A percentile compares a stretch with the other conserved stretches of the same genome.
These are phyloP conservation scores for Anastrepha obliqua DNA, from an alignment of 1,140 invertebrate species.

Conservation along the genomic window DNA sequence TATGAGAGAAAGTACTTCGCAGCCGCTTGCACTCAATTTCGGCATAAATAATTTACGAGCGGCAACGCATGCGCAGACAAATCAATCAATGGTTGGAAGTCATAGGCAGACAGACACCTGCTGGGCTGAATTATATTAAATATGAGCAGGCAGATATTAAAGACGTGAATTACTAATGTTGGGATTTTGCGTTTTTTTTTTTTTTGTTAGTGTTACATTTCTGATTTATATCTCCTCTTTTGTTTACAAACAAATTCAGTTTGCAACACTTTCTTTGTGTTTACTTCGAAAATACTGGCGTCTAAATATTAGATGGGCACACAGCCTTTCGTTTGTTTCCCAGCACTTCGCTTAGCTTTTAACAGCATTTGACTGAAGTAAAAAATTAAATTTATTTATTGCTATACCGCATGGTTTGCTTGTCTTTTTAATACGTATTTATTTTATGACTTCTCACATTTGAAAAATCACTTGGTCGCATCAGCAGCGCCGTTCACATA, in stretches of 20 bases:
- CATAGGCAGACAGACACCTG: background rate
- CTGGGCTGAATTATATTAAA: background rate
- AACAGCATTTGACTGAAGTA: background rate
- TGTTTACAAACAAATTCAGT: too few species aligned
- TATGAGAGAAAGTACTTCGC: too few species aligned
- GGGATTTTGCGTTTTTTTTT: background rate
- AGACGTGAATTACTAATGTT: background rate
- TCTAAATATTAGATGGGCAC: background rate
- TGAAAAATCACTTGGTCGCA: too few species aligned
- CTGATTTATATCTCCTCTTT: background rate
- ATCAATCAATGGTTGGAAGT: constrained; percentile 3
- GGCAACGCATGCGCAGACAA: background rate
- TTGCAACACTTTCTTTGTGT: too few species aligned
- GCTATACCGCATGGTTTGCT: too few species aligned
- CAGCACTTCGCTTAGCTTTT: background rate
- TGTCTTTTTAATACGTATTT: too few species aligned
- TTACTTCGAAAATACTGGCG: background rate
- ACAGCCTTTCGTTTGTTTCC: background rate
- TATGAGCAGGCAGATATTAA: background rate
- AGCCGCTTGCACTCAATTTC: background rate
- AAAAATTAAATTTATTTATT: background rate
- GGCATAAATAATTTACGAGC: background rate
- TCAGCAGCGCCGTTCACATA: background rate
- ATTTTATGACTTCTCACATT: too few species aligned
- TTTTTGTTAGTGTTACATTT: background rate